Base-by-base conservation (phyloP, 2,888 invertebrate species). In the Drosophila quinaria region DNA sequence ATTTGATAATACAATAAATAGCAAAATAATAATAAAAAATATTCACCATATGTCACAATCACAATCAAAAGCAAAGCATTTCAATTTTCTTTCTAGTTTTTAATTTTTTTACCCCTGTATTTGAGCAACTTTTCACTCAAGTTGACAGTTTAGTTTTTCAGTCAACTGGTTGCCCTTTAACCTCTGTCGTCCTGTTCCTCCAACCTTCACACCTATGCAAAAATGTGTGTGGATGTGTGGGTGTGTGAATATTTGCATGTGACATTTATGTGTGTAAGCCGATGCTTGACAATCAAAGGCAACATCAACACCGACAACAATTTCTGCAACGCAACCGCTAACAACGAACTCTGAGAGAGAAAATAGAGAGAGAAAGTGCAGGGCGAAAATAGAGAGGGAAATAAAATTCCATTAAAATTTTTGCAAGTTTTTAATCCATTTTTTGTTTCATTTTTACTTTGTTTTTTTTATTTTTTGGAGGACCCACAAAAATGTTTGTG, bases 321-420 rank as follows among this genome's bases (percentile, higher is more conserved):
- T 88, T 83, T 88, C 81, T 66, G 81, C 84, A 82, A 69, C 67
- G 81, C 67, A 83, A 80, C 70, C 69, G 60, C 74, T 71, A 80
- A 59, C 73, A 64, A 56, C 56, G 70, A 55, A 60, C 76, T 39
- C 33, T 52, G 63, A 56, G 78, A 56, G 42, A 22, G 11, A 35
- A 50, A 31, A 29, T 10, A 41, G 37, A 56, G 58, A 31, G 42
- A 47, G 61, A 9, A 19, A 41, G 29, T 52, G 15, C 29, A 9
- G 19, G 31, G 4, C 19, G 5, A 37, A 41, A 50, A 55, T 51
- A 46, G 41, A 56, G 42, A 54, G 22, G 37, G 39, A 81, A 84
- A 85, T 80, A 77, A 80, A 89, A 89, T 89, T 89, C 89, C 77
- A 89, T 89, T 85, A 89, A 89, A 89, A 87, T 85, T 89, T 87